Conservation (phyloP, 1,140 invertebrate genomes). For the Brachystomella parvula region DNA sequence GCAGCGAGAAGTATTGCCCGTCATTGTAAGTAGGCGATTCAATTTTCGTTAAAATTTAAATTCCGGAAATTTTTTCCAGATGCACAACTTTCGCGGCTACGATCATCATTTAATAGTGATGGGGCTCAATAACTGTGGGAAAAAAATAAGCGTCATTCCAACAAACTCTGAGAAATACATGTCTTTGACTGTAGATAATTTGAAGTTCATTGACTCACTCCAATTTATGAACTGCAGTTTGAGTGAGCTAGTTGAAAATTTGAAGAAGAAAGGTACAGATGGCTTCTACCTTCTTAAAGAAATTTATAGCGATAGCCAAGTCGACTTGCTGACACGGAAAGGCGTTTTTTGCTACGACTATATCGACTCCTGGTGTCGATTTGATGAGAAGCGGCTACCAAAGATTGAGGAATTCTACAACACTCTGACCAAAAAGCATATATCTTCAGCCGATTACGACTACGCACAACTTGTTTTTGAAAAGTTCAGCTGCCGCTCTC, state of each 20-base stretch:
- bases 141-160: conserved; percentile 14
- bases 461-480: conserved; percentile 38
- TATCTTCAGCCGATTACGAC: conserved; percentile 34
- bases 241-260: conserved; percentile 11
- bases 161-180: conserved; percentile 21
- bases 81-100: conserved; percentile 20
- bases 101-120: conserved; percentile 21
- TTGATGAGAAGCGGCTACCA: conserved; percentile 36
- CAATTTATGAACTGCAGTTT: conserved; percentile 11
- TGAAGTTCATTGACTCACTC: conserved; percentile 18
- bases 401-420: conserved; percentile 25
- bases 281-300: not conserved
- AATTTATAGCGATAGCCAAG: not conserved
- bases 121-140: conserved; percentile 11
- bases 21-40: not conserved
- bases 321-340: conserved; percentile 9
- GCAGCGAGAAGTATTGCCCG: not conserved
- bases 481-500: conserved; percentile 34
- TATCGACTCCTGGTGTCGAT: conserved; percentile 19
- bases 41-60: not conserved
- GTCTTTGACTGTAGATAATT: conserved; percentile 16
- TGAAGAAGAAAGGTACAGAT: not conserved
- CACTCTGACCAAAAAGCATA: not conserved
- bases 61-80: not conserved
- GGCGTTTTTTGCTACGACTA: conserved; percentile 22